phyloP scores from a whole-genome alignment of 2,113 vertebrate genomes.

The Prinia subflava region DNA sequence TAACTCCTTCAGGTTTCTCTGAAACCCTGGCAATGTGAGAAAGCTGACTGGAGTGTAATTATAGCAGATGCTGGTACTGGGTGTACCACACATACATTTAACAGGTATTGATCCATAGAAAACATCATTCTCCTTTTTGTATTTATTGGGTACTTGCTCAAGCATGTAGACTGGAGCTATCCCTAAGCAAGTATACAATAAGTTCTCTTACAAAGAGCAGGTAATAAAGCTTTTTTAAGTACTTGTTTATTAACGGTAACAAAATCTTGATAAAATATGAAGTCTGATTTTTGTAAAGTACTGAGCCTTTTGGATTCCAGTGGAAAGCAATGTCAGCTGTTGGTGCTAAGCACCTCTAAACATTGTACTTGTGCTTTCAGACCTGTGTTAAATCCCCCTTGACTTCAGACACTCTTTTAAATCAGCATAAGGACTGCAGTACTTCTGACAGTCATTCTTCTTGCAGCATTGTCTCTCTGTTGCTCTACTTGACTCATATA shows the following conservation, averaged over 20 bases:
- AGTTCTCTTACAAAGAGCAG: background rate
- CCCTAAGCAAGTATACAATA: background rate
- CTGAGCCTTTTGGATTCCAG: background rate
- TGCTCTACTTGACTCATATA: background rate
- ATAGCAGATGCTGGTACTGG: background rate
- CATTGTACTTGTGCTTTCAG: background rate
- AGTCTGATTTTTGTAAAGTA: background rate
- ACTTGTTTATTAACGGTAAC: background rate
- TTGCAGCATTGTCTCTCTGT: background rate
- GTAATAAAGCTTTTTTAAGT: background rate
- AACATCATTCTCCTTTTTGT: background rate
- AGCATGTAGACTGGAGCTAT: background rate
- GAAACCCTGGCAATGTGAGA: background rate
- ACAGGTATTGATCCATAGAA: background rate
- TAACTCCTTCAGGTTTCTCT: background rate
- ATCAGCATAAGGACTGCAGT: background rate
- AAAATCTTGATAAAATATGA: background rate
- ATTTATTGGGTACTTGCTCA: background rate
- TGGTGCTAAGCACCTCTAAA: slow-evolving; percentile 7
- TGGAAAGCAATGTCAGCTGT: background rate
- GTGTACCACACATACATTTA: background rate
- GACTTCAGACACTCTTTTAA: background rate
- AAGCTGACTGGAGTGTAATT: background rate
- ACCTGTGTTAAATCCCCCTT: background rate
- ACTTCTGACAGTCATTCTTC: background rate